These are phyloP conservation scores for Drosophila kanekoi DNA, from an alignment of 2,888 invertebrate species.

Conservation along the genomic window DNA sequence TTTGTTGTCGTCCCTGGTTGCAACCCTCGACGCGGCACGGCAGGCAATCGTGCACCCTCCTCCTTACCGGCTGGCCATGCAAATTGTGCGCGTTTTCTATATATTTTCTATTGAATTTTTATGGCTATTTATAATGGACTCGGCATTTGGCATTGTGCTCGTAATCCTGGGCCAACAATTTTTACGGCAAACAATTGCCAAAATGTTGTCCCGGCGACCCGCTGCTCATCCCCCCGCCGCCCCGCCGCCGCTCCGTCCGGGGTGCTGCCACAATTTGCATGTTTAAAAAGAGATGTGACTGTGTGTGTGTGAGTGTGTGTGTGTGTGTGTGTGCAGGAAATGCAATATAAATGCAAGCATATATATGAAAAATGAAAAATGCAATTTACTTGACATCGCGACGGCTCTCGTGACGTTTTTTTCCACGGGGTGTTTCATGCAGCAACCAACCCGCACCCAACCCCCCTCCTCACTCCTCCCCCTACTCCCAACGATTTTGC, in stretches of 20 bases:
- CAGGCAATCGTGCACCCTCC: constrained; percentile 45
- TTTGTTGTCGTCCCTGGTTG: constrained; percentile 20
- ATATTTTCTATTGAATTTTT: constrained; percentile 75
- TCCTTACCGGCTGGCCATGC: constrained; percentile 39
- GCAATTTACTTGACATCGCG: constrained; percentile 71
- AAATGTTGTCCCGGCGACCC: constrained; percentile 30
- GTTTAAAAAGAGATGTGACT: constrained; percentile 38
- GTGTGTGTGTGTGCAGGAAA: too few species aligned
- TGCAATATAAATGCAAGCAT: constrained; percentile 49
- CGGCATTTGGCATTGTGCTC: constrained; percentile 61
- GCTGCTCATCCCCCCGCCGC: neutral
- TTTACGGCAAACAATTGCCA: constrained; percentile 60
- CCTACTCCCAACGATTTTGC: constrained; percentile 12
- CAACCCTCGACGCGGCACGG: constrained; percentile 43
- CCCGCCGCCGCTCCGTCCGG: too few species aligned
- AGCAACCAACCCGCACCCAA: neutral
- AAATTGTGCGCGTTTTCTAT: constrained; percentile 54
- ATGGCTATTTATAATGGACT: constrained; percentile 76
- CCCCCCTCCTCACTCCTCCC: neutral
- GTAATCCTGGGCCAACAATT: constrained; percentile 67
- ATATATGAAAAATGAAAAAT: constrained; percentile 73
- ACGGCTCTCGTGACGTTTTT: constrained; percentile 33
- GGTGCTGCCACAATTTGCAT: constrained; percentile 56
- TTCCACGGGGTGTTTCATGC: constrained; percentile 49
- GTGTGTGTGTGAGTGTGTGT: constrained; percentile 19